phyloP scores from a whole-genome alignment of 1,140 invertebrate genomes.

The Drosophila ambigua region DNA sequence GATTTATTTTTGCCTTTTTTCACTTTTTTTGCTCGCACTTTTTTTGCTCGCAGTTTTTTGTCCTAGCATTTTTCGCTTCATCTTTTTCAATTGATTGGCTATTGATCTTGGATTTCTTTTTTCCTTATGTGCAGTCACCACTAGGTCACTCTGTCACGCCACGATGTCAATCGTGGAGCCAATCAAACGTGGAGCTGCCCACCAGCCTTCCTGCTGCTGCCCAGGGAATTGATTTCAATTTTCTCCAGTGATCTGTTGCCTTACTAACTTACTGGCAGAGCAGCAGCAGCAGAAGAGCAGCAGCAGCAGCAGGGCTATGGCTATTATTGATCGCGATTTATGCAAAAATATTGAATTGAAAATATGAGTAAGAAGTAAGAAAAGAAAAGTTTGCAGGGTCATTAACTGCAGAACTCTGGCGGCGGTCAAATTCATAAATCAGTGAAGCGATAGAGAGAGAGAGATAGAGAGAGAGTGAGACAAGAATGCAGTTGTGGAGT shows the following conservation, averaged over 20 bases:
- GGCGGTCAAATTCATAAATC: slow-evolving; percentile 78
- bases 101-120: slow-evolving; percentile 57
- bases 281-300: slow-evolving; percentile 33
- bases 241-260: slow-evolving; percentile 43
- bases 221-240: slow-evolving; percentile 46
- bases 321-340: slow-evolving; percentile 31
- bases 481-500: slow-evolving; percentile 67
- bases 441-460: slow-evolving; percentile 23
- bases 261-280: slow-evolving; percentile 69
- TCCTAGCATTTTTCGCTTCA: not conserved
- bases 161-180: slow-evolving; percentile 55
- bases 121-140: slow-evolving; percentile 19
- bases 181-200: slow-evolving; percentile 45
- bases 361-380: not conserved
- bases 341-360: slow-evolving; percentile 26
- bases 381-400: slow-evolving; percentile 52
- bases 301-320: not conserved
- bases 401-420: slow-evolving; percentile 63
- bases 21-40: not conserved
- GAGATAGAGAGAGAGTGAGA: slow-evolving; percentile 1
- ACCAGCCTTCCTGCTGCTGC: slow-evolving; percentile 1
- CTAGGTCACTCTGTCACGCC: slow-evolving; percentile 73
- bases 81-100: slow-evolving; percentile 61
- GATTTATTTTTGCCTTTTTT: not conserved
- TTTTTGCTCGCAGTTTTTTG: no score